Percentiles rank a stretch among this genome's conserved stretches.
phyloP scores from a whole-genome alignment of 2,888 invertebrate species.

The Agonum fuliginosum region DNA sequence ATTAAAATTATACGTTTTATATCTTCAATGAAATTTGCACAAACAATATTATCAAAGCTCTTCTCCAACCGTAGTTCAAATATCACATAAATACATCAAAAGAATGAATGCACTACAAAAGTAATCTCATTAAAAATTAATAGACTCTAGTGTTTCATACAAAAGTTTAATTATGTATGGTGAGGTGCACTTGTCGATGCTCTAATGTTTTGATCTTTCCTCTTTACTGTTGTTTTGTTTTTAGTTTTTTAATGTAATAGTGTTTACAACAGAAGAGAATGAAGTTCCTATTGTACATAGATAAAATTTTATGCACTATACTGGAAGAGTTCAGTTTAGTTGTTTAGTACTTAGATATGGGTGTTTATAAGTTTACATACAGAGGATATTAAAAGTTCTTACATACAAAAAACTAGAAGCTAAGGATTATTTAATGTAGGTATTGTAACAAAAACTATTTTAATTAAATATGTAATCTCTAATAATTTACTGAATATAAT shows the following conservation, averaged over 20 bases:
- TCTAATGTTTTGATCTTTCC: slow-evolving; percentile 10
- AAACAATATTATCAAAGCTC: background rate
- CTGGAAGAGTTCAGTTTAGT: background rate
- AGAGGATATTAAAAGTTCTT: background rate
- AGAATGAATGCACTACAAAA: background rate
- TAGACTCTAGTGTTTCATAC: slow-evolving; percentile 4
- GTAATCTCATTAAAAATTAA: slow-evolving; percentile 20
- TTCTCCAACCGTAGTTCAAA: background rate
- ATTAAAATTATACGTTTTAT: no score
- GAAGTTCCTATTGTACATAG: background rate
- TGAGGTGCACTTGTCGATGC: background rate
- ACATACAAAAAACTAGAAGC: no score
- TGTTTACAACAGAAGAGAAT: slow-evolving; percentile 1
- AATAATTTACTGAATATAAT: no score
- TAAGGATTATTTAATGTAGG: no score
- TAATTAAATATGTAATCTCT: no score
- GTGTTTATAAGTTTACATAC: background rate
- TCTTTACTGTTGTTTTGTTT: background rate
- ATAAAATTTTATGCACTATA: background rate
- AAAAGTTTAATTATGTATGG: slow-evolving; percentile 9
- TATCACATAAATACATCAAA: slow-evolving; percentile 23
- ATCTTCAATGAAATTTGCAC: no score
- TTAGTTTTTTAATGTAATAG: slow-evolving; percentile 1
- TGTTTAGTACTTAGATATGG: background rate
- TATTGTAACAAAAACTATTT: no score